Base-by-base conservation (phyloP, 1,140 invertebrate species). In the Drosophila elegans region DNA sequence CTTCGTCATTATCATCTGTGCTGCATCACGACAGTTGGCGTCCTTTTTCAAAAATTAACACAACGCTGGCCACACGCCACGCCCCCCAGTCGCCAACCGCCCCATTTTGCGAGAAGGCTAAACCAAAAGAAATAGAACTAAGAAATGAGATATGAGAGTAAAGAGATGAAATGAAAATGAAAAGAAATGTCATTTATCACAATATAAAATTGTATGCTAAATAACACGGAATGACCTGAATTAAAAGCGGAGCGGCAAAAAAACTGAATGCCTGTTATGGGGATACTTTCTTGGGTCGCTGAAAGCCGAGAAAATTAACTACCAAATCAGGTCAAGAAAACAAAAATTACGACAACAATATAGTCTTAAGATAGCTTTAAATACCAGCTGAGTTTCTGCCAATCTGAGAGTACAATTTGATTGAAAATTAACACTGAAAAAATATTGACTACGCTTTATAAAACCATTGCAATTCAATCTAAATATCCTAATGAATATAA, bases 31-130 rank as follows among this genome's bases (percentile, higher is more conserved):
- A 75, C 80, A 72, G 80, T 84, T 83, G 75, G 46, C 76, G 80
- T 84, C 72, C 80, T 83, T 83, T 83, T 84, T 66, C 6, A 76
- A 80, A 83, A 83, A 84, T 83, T 80, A 80, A 83, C 80, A 83
- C 80, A 64, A 62, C 44, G 75, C 66, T 55, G 66, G 76, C 39
- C 59, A 78, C 29, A 56, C 27, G 54, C 75, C 61, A 52, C 57
- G 29, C 77, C 42, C 45, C 45, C n/a, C n/a, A 11, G 32, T 27
- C 27, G 36, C 38, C 46, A 39, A 29, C 11, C 21, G n/a, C 21
- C 52, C 1, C 13, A 13, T 49, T 38, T 27, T 25, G 7, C n/a
- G 63, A 59, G 46, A 74, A 74, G 51, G 59, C 46, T 16, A 56
- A 63, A 3, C 53, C 16, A 59, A 52, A 57, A 52, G 46, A 34